Base-by-base conservation (phyloP, 2,113 vertebrate species). In the Phylloscopus trochilus region DNA sequence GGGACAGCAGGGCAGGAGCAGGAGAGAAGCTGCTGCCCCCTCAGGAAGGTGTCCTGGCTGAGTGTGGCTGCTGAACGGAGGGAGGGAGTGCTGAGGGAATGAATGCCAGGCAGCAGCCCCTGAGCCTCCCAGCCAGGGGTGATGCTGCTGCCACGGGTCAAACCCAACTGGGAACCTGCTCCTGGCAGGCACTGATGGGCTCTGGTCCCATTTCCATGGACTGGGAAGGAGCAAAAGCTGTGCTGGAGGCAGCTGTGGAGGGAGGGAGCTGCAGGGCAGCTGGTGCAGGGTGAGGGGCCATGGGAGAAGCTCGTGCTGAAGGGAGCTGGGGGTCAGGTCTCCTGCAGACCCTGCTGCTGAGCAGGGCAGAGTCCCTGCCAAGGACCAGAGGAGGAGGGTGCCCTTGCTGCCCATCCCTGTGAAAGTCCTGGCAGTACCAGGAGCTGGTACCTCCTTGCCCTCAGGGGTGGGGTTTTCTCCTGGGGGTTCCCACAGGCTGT, bases 11-110 rank as follows among this genome's bases (percentile, higher is more conserved):
- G 33, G 28, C 53, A 73, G 72, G 52, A 67, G 22, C 68, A 67
- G 64, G 60, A 47, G 41, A 93, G 63, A 69, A 68, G 41, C 63
- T 83, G 55, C 64, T 82, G 33, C n/a, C n/a, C 31, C n/a, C 47
- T 81, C n/a, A 23, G 68, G 74, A 39, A 31, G 1, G 35, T 15
- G 46, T 39, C 33, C 46, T 78, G 60, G 13, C 13, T 63, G 53
- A 56, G 43, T 28, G 2, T 28, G 2, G 0, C 41, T 51, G 7
- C 33, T 27, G 33, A 59, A 13, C 0, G 0, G 59, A 39, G 47
- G 31, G 31, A 11, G 31, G 21, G 31, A 60, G 46, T 30, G 33
- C 28, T 55, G 33, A 68, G 63, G 41, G 39, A 35, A 39, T 41
- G 27, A 47, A 46, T 52, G 24, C 41, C 41, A 41, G 41, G 41